Base-by-base conservation (phyloP, 2,888 invertebrate genomes). In the Halocaridina rubra region DNA sequence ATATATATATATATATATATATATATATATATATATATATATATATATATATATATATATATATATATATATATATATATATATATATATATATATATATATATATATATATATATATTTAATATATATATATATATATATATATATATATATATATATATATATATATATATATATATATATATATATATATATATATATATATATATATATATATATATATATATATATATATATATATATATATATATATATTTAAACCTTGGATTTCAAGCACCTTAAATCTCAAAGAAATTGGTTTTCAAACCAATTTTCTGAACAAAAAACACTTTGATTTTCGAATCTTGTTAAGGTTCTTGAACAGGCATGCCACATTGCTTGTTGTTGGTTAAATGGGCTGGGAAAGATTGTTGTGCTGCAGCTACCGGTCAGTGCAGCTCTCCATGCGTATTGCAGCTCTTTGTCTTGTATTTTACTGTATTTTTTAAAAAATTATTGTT, bases 121-220 rank as follows among this genome's bases (percentile, higher is more conserved):
- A 39, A 39, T 39, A 39, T 39, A 39, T 39, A 39, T 39, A 39
- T 39, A 39, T 39, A 39, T 39, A 39, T 39, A 39, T 39, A 39
- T 39, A 39, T 39, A 39, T 39, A 39, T 39, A 39, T 39, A 39
- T 39, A 39, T 39, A 39, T 39, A 39, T 39, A 39, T 39, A 72
- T 72, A 72, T 33, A 72, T 72, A 33, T 72, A 72, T 72, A 16
- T 39, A 72, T 39, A 72, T 33, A 32, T 72, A 72, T 33, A 72
- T 33, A 72, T 72, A 72, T 72, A 72, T 33, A 32, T 72, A 72
- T 33, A 72, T 33, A 33, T 72, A 72, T 72, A 72, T 72, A 72
- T 72, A 33, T 33, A 72, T 72, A 33, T 72, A 72, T 72, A 33
- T 33, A 33, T 72, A 72, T 72, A 72, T 72, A 72, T 33, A 32